phyloP scores from a whole-genome alignment of 2,797 vertebrate species.

The Florisuga fusca region DNA sequence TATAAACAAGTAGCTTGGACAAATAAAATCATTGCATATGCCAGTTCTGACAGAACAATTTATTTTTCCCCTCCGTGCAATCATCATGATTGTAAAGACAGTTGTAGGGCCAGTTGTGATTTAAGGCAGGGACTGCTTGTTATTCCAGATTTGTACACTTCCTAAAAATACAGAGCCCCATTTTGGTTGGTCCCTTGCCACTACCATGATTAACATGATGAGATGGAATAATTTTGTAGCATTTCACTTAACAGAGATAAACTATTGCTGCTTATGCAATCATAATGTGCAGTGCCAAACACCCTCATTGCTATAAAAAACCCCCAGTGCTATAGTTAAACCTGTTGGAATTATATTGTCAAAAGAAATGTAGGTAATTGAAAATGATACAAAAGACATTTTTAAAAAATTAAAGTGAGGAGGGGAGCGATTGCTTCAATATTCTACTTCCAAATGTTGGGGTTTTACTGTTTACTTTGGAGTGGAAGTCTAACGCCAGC shows the following conservation, averaged over 20 bases:
- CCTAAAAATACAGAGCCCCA: not conserved
- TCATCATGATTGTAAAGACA: not conserved
- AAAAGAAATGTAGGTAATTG: not conserved
- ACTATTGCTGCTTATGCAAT: not conserved
- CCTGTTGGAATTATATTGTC: not conserved
- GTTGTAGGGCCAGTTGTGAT: not conserved
- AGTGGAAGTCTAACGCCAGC: not conserved
- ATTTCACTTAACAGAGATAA: not conserved
- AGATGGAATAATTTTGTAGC: not conserved
- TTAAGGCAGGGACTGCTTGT: not conserved
- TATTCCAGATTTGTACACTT: not conserved
- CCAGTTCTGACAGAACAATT: conserved; percentile 19
- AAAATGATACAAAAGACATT: not conserved
- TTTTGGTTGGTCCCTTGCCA: not conserved
- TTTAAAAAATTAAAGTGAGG: not conserved
- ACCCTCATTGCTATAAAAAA: fast-evolving
- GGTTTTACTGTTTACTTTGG: not conserved
- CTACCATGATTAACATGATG: conserved; percentile 2
- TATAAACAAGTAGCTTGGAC: not conserved
- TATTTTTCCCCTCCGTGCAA: not conserved
- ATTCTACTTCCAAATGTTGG: not conserved
- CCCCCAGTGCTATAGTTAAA: not conserved
- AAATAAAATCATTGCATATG: conserved; percentile 4
- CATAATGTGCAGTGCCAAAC: not conserved
- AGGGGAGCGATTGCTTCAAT: not conserved